Base-by-base conservation (phyloP, 2,888 invertebrate species). In the Muscina levida region DNA sequence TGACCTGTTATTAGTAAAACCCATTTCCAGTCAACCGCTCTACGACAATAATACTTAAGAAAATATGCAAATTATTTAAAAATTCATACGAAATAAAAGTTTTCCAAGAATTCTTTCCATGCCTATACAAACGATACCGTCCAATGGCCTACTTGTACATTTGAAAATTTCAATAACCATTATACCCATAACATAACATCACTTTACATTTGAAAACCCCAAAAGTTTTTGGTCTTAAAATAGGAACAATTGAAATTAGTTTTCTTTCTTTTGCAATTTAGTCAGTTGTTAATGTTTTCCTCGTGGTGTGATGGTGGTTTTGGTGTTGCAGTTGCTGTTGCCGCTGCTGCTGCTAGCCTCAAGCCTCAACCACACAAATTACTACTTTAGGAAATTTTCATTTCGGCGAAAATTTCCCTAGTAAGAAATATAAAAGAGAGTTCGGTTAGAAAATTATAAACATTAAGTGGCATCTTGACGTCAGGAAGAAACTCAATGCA, bases 391-490 rank as follows among this genome's bases (percentile, higher is more conserved):
- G 19, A 62, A 62, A 62, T 37, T 62, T 62, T 56, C 15, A 8
- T 31, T 31, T 31, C 31, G 31, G 3, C 4, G 8, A 31, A 31
- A 31, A 31, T 31, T 31, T 31, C 4, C 8, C 4, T 6, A 46
- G 42, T 37, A 39, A 22, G 11, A 31, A 68, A 31, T n/a, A 68
- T 51, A 68, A 68, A 53, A 68, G 68, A 24, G 53, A 68, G 42
- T 42, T 56, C 31, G 37, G 57, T 46, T 71, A 31, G 57, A 71
- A 59, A 71, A 71, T 59, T 71, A 59, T 59, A 59, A 59, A 59
- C 59, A 59, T 59, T 71, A 71, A 71, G 59, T 71, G 71, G 71
- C 71, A 71, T 57, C 71, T 71, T 71, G 59, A 71, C 48, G 71
- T 71, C 46, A 46, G 31, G 8, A 31, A 31, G 57, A 71, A 59